Conservation (phyloP, 2,888 invertebrate genomes). For the Idaea straminata region DNA sequence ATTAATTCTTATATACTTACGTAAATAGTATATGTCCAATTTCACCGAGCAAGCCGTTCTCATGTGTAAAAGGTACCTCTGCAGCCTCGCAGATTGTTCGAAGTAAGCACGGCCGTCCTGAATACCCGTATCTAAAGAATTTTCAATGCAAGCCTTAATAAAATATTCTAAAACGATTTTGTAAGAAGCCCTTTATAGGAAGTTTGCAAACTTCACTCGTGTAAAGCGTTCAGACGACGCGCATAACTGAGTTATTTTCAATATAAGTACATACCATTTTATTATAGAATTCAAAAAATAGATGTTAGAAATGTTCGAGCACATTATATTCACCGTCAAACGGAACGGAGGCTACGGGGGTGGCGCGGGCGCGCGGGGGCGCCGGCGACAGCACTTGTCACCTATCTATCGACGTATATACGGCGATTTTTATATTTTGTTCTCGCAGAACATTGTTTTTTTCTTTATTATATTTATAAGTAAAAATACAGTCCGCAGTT, state of each 20-base stretch:
- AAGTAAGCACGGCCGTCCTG: conserved; percentile 85
- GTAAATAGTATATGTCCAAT: conserved; percentile 87
- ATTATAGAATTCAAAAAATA: not conserved
- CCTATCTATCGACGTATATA: too few relatives aligned
- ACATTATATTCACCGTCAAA: too few relatives aligned
- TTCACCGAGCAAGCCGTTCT: conserved; percentile 87
- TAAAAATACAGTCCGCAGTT: too few relatives aligned
- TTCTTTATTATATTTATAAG: too few relatives aligned
- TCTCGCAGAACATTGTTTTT: too few relatives aligned
- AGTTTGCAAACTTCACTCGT: conserved; percentile 19
- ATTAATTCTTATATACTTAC: conserved; percentile 74
- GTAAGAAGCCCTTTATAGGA: conserved; percentile 27
- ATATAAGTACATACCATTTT: conserved; percentile 9
- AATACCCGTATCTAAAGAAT: conserved; percentile 79
- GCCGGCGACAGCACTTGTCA: too few relatives aligned
- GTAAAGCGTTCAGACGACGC: conserved; percentile 7
- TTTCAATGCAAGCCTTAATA: conserved; percentile 42
- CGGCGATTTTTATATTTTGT: too few relatives aligned
- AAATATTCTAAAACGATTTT: conserved; percentile 43
- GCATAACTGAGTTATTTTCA: conserved; percentile 8
- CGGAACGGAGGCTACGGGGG: too few relatives aligned
- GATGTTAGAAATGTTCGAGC: too few relatives aligned
- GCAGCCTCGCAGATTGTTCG: conserved; percentile 89
- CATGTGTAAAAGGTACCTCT: conserved; percentile 82
- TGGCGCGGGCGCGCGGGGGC: too few relatives aligned